Evolutionary conservation across 2,888 invertebrate species (phyloP).

Genomic region (Himalopsyche kuldschensis): DNA sequence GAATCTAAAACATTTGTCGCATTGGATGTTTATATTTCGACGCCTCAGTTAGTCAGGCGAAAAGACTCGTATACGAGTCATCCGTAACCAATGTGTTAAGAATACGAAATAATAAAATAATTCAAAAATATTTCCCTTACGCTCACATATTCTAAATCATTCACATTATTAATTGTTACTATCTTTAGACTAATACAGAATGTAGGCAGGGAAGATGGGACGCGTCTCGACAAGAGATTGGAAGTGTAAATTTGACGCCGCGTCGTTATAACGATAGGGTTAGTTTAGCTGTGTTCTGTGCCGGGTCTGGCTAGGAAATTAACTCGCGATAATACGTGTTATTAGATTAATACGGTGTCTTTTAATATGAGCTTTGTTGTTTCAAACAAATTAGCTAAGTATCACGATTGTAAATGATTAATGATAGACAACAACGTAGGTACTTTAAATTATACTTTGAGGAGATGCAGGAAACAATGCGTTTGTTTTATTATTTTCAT

Average conservation of each 20-base stretch:
- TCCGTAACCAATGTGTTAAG: too few species aligned
- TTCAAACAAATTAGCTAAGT: not conserved
- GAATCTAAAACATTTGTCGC: too few species aligned
- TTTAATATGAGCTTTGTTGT: not conserved
- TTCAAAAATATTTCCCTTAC: too few species aligned
- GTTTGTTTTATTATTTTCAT: too few species aligned
- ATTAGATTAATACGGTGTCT: not conserved
- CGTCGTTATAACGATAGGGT: not conserved
- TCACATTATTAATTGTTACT: too few species aligned
- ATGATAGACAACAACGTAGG: not conserved
- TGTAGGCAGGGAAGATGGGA: not conserved
- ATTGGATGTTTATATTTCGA: too few species aligned
- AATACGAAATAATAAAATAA: too few species aligned
- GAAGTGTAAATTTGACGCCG: not conserved
- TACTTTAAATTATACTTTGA: too few species aligned
- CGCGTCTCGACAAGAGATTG: not conserved
- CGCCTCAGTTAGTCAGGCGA: too few species aligned
- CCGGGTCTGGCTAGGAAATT: not conserved
- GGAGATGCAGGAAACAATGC: not conserved
- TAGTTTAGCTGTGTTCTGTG: not conserved
- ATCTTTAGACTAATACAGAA: too few species aligned
- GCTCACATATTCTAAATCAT: too few species aligned
- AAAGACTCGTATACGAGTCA: too few species aligned
- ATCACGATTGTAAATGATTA: not conserved
- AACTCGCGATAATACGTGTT: not conserved